Base-by-base conservation (phyloP, 1,140 invertebrate species). In the Drosophila ercepeae region DNA sequence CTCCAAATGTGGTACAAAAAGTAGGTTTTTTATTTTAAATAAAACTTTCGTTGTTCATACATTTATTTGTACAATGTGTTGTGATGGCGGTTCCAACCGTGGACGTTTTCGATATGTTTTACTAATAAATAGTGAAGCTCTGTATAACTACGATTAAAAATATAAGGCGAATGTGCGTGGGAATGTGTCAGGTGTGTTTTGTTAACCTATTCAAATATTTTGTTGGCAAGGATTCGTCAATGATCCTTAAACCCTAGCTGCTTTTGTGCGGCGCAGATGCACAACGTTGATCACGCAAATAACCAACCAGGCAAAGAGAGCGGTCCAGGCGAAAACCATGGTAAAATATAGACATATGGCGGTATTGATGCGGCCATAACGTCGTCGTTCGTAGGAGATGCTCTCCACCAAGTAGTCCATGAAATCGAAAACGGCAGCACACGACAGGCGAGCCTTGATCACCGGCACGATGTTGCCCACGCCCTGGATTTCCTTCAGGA, bases 381-480 rank as follows among this genome's bases (percentile, higher is more conserved):
- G 92, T 19, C 93, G 91, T 68, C 93, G 93, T 58, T 94, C 93
- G 16, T 92, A 92, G 5, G 92, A 92, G 0, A 92, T 78, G 44
- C 74, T 91, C 55, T 95, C 93, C 39, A 95, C 93, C 34, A 95
- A 75, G 71, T 95, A 96, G 81, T 96, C 95, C 94, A 96, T 94
- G 73, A 94, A 95, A 90, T 96, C 95, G 39, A 94, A 94, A 41
- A 95, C 93, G 0, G 95, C 93, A 27, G 93, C 92, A 78, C 95
- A 96, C 1, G 92, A 91, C 0, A 96, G 78, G 2, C 95, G 93
- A 8, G 93, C 93, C 68, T 94, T 93, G 59, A 96, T 94, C 11
- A 93, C 93, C 1, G 92, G 92, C 1, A 93, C 93, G 61, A 94
- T 92, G 36, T 93, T 92, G 16, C 94, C 94, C 34, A 92, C 91